These are phyloP conservation scores for Sebastes itinus DNA, from an alignment of 2,797 vertebrate genomes.

Conservation along the genomic window DNA sequence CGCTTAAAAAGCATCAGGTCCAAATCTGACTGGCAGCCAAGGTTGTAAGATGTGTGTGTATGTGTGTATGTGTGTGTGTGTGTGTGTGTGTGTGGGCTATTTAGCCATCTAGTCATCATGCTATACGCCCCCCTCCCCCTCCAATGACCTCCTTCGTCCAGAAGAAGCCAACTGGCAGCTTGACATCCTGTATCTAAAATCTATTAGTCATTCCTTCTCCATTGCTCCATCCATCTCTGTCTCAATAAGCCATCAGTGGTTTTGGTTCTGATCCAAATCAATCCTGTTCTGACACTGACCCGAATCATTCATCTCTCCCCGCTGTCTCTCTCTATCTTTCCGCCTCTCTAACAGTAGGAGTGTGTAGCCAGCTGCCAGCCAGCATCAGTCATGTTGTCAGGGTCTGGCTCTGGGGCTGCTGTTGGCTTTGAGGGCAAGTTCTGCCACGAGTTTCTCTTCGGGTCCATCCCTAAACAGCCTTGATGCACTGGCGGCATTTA, in stretches of 20 bases:
- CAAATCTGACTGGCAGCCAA: slow-evolving; percentile 30
- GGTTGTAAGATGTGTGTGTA: slow-evolving; percentile 17
- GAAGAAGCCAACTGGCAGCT: slow-evolving; percentile 69
- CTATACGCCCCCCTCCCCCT: neutral
- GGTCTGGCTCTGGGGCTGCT: slow-evolving; percentile 66
- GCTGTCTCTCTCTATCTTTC: slow-evolving; percentile 74
- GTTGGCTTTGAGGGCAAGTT: slow-evolving; percentile 66
- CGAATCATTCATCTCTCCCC: slow-evolving; percentile 75
- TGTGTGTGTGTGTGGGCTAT: slow-evolving; percentile 16
- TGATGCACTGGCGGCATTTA: slow-evolving; percentile 48
- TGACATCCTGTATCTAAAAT: slow-evolving; percentile 74
- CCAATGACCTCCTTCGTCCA: slow-evolving; percentile 62
- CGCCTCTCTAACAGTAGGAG: slow-evolving; percentile 75
- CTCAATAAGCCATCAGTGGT: slow-evolving; percentile 79
- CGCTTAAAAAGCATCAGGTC: slow-evolving; percentile 45
- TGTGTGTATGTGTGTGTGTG: slow-evolving; percentile 1
- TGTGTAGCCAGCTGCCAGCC: slow-evolving; percentile 77
- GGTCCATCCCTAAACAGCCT: slow-evolving; percentile 55
- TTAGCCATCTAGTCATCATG: neutral
- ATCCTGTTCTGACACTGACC: slow-evolving; percentile 78
- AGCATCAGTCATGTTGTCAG: slow-evolving; percentile 80
- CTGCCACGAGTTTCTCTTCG: slow-evolving; percentile 51
- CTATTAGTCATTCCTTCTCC: slow-evolving; percentile 76
- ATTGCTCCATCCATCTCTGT: slow-evolving; percentile 70
- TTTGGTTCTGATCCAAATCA: slow-evolving; percentile 81